phyloP scores from a whole-genome alignment of 2,113 vertebrate genomes.

The Onychostoma macrolepis region DNA sequence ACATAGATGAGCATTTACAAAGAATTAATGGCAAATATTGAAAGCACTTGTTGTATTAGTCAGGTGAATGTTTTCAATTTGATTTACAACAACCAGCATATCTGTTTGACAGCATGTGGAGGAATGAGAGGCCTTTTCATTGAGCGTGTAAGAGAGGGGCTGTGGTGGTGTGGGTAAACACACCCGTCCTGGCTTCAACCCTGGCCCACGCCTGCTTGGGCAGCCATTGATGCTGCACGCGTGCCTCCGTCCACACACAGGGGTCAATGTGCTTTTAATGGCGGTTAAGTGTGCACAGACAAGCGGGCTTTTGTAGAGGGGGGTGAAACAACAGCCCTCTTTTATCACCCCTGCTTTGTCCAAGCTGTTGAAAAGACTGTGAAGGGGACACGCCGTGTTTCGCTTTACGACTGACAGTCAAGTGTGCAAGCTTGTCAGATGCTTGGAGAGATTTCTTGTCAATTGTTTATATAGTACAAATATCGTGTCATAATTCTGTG shows the following conservation, averaged over 20 bases:
- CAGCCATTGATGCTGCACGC: conserved; percentile 36
- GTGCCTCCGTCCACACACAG: conserved; percentile 17
- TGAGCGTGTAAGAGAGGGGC: conserved; percentile 6
- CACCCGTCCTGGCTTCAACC: neutral
- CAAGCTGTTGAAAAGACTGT: conserved; percentile 22
- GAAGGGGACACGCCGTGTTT: neutral
- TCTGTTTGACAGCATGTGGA: neutral
- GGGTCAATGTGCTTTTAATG: conserved; percentile 39
- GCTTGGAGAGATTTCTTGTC: neutral
- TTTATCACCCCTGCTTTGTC: conserved; percentile 45
- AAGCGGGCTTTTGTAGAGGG: conserved; percentile 26
- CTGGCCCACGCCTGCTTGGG: conserved; percentile 13
- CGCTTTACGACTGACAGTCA: conserved; percentile 20
- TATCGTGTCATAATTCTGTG: neutral
- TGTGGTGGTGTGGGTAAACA: conserved; percentile 9
- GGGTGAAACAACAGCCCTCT: conserved; percentile 28
- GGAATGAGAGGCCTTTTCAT: conserved; percentile 21
- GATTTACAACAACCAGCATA: conserved; percentile 1
- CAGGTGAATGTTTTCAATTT: neutral
- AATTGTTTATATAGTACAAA: conserved; percentile 1
- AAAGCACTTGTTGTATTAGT: neutral
- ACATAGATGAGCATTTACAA: neutral
- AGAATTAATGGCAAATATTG: conserved; percentile 4
- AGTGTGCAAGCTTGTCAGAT: neutral
- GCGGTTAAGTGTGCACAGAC: conserved; percentile 35